phyloP scores from a whole-genome alignment of 2,888 invertebrate species.

The Opisthograptis luteolata region DNA sequence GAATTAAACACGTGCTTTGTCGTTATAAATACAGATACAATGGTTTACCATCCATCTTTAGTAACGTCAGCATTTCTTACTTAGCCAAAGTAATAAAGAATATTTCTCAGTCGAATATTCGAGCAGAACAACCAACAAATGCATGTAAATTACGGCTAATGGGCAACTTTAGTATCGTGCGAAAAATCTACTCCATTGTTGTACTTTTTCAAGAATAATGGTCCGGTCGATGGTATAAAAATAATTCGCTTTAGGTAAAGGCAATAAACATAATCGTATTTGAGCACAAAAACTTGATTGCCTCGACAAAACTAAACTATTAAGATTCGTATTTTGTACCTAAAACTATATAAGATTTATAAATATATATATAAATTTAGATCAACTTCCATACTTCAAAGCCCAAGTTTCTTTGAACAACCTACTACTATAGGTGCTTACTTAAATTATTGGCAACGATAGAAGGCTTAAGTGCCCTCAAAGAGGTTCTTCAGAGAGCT shows the following conservation, averaged over 20 bases:
- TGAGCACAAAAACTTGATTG: slow-evolving; percentile 17
- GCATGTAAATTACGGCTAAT: slow-evolving; percentile 66
- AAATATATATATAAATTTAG: too few species aligned
- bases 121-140: slow-evolving; percentile 55
- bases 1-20: slow-evolving; percentile 3
- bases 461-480: background rate
- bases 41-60: too few species aligned
- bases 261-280: slow-evolving; percentile 13
- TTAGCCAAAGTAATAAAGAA: slow-evolving; percentile 24
- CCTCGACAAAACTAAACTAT: slow-evolving; percentile 19
- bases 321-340: slow-evolving; percentile 1
- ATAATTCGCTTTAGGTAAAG: slow-evolving; percentile 32
- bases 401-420: too few species aligned
- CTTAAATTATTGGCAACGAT: background rate
- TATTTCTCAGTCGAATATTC: slow-evolving; percentile 27
- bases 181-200: slow-evolving; percentile 69
- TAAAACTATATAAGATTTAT: background rate
- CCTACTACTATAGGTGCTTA: too few species aligned
- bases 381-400: background rate
- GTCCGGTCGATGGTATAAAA: slow-evolving; percentile 40
- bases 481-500: background rate
- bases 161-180: slow-evolving; percentile 62
- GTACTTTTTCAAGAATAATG: slow-evolving; percentile 49
- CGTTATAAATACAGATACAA: slow-evolving; percentile 1
- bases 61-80: background rate